Evolutionary conservation across 1,140 invertebrate species (phyloP).

Genomic region (Adelges cooleyi): DNA sequence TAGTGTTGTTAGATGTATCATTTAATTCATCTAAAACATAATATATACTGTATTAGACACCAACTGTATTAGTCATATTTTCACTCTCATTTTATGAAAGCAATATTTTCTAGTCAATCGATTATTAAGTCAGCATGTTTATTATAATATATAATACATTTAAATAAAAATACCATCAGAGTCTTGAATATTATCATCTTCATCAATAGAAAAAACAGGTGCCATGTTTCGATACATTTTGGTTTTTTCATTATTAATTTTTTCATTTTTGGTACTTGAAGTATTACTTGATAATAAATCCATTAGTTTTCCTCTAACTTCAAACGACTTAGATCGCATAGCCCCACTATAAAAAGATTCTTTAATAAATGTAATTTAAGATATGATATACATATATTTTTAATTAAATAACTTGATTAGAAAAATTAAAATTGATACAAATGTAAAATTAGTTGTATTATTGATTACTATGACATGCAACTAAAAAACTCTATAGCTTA

Average conservation of each 20-base stretch:
- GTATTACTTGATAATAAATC: slow-evolving; percentile 87
- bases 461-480: too few species aligned
- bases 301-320: slow-evolving; percentile 83
- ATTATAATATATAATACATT: too few species aligned
- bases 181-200: slow-evolving; percentile 57
- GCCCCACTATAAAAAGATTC: slow-evolving; percentile 35
- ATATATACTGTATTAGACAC: too few species aligned
- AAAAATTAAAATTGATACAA: too few species aligned
- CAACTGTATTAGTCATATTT: too few species aligned
- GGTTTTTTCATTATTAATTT: slow-evolving; percentile 65
- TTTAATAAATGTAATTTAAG: too few species aligned
- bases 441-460: too few species aligned
- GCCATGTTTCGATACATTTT: slow-evolving; percentile 80
- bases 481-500: too few species aligned
- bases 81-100: too few species aligned
- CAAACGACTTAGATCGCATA: slow-evolving; percentile 71
- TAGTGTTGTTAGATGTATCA: slow-evolving; percentile 54
- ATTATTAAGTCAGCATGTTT: too few species aligned
- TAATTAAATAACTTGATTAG: neutral
- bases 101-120: too few species aligned
- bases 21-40: slow-evolving; percentile 45
- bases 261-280: slow-evolving; percentile 47
- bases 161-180: slow-evolving; percentile 32
- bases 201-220: slow-evolving; percentile 90
- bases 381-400: too few species aligned